Conservation (phyloP, 2,113 vertebrate genomes). For the Zapus hudsonius region DNA sequence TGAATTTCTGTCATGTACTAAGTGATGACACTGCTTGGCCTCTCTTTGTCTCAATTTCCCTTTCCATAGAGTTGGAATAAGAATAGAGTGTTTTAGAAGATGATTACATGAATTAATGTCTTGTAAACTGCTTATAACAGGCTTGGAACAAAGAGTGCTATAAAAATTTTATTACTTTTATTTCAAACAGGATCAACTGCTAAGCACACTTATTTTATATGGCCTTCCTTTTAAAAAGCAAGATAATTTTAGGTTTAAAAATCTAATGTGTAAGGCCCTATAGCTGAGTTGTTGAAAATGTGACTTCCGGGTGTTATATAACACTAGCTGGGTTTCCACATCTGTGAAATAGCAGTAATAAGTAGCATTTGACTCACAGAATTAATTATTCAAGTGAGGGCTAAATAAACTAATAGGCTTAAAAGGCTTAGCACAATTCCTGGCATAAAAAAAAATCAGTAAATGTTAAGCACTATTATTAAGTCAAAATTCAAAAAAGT, state of each 20-base stretch:
- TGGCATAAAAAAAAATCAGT: slow-evolving; percentile 55
- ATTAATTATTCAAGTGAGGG: slow-evolving; percentile 35
- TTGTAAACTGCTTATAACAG: background rate
- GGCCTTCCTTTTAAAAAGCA: slow-evolving; percentile 13
- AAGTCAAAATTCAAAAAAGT: slow-evolving; percentile 64
- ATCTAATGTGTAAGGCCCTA: background rate
- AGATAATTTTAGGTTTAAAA: slow-evolving; percentile 47
- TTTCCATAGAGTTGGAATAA: background rate
- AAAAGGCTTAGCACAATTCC: slow-evolving; percentile 44
- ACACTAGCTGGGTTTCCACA: background rate
- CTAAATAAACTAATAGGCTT: slow-evolving; percentile 44
- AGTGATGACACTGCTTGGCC: background rate
- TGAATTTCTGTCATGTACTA: background rate
- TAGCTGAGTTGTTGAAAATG: background rate
- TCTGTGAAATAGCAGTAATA: slow-evolving; percentile 45
- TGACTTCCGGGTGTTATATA: background rate
- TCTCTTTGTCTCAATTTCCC: background rate
- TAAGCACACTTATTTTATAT: background rate
- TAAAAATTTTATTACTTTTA: background rate
- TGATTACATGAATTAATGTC: background rate
- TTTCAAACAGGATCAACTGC: slow-evolving; percentile 23
- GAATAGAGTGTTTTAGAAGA: background rate
- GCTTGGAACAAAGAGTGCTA: background rate
- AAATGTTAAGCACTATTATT: slow-evolving; percentile 50
- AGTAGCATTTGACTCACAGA: slow-evolving; percentile 17